phyloP scores from a whole-genome alignment of 2,113 vertebrate species.

The Apus apus region DNA sequence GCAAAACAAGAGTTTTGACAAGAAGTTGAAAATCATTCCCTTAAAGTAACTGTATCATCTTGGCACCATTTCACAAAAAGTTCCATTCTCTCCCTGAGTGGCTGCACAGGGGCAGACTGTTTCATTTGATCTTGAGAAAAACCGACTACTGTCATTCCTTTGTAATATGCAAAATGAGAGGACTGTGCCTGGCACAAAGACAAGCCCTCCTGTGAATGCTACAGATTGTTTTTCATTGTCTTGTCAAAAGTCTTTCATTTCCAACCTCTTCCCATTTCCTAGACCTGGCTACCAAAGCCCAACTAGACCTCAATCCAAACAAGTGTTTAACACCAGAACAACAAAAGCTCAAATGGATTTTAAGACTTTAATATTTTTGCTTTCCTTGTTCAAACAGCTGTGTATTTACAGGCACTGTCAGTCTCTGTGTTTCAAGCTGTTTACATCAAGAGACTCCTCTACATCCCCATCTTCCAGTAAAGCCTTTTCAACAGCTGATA shows the following conservation, averaged over 20 bases:
- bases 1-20: neutral
- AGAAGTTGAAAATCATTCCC: conserved; percentile 4
- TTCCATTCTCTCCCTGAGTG: neutral
- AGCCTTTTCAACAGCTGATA: neutral
- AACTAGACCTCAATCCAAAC: neutral
- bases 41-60: neutral
- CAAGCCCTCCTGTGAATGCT: neutral
- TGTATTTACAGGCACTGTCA: neutral
- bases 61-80: neutral
- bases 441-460: neutral
- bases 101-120: neutral
- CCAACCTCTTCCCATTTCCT: neutral
- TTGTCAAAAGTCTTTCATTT: conserved; percentile 5
- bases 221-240: neutral
- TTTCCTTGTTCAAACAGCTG: neutral
- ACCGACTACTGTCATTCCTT: neutral
- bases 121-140: conserved; percentile 11
- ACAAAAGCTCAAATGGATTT: neutral
- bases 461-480: neutral
- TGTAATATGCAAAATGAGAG: neutral
- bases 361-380: neutral
- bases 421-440: neutral
- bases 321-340: neutral
- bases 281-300: neutral
- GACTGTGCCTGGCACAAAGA: neutral